Evolutionary conservation across 2,113 vertebrate species (phyloP), one percentile per base, ranked within the genome.

Genomic region (Gavialis gangeticus): DNA sequence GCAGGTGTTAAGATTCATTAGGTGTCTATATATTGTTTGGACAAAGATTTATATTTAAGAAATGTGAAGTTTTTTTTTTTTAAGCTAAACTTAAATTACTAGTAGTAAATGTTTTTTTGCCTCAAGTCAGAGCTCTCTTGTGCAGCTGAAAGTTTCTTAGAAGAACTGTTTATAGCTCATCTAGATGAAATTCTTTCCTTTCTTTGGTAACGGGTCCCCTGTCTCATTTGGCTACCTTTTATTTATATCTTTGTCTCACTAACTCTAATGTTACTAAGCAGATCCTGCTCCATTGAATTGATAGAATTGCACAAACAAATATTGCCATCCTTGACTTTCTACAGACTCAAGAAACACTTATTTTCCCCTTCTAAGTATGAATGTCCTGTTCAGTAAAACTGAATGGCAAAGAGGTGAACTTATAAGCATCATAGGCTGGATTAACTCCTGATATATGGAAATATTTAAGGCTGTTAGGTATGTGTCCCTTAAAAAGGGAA

Each of bases 211-310:
- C 34, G 83, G 73, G 77, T 93, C 85, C 94, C 84, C 60, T 71
- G 56, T 93, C 87, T 95, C 84, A 85, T 84, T 67, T 87, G 82
- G 58, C 84, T 87, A 30, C 84, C 62, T 95, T 95, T 82, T 8
- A 14, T 25, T 2, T 4, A 13, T 85, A 89, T 92, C 81, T 89
- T 90, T 54, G 62, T 88, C 93, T 4, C 15, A 82, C 19, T 59
- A 84, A 6, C 7, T 66, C 80, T 4, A 58, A 28, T 83, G 18
- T 93, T 88, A 30, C 22, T 25, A 79, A 11, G 76, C 5, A 85
- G 75, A 60, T 89, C 55, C 64, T 22, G 46, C 0, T 89, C 30
- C 5, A 76, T 76, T 62, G 24, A 87, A 34, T 12, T 90, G 57
- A 28, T 89, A 24, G 25, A 30, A 71, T 67, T 85, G 67, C 67